These are phyloP conservation scores for Cryptomyrus ogoouensis DNA, from an alignment of 2,113 vertebrate species.

Conservation along the genomic window DNA sequence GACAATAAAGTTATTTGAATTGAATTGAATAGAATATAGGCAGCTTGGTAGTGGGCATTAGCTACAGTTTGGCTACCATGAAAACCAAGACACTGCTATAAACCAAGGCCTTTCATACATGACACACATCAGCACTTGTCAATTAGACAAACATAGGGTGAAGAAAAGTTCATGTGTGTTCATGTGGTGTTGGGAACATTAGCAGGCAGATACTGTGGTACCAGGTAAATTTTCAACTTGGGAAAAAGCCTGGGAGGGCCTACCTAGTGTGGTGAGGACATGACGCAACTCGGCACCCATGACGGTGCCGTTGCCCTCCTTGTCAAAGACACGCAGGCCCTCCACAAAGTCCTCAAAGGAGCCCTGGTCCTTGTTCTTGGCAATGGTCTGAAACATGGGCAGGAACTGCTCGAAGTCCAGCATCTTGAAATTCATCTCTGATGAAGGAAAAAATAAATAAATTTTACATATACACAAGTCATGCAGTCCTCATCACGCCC, in stretches of 20 bases:
- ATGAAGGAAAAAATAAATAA: neutral
- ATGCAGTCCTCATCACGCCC: neutral
- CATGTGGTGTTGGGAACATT: neutral
- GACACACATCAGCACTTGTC: neutral
- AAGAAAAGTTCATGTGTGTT: neutral
- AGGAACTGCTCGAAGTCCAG: constrained; percentile 92
- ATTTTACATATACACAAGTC: neutral
- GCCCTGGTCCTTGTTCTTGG: constrained; percentile 94
- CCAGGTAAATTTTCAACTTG: neutral
- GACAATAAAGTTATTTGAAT: too few relatives aligned
- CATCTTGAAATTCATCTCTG: constrained; percentile 86
- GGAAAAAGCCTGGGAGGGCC: neutral
- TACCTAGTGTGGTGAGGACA: constrained; percentile 85
- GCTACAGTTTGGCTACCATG: neutral
- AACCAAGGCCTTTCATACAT: neutral
- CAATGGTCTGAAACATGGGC: constrained; percentile 90
- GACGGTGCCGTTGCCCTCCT: constrained; percentile 90
- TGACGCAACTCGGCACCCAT: constrained; percentile 93
- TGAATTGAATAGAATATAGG: neutral
- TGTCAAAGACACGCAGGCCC: constrained; percentile 89
- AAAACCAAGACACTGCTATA: neutral
- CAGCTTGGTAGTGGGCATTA: neutral
- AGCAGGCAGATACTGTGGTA: neutral
- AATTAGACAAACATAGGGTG: neutral
- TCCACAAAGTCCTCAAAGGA: constrained; percentile 89